Conservation (phyloP, 2,888 invertebrate genomes). For the Tetramorium bicarinatum region DNA sequence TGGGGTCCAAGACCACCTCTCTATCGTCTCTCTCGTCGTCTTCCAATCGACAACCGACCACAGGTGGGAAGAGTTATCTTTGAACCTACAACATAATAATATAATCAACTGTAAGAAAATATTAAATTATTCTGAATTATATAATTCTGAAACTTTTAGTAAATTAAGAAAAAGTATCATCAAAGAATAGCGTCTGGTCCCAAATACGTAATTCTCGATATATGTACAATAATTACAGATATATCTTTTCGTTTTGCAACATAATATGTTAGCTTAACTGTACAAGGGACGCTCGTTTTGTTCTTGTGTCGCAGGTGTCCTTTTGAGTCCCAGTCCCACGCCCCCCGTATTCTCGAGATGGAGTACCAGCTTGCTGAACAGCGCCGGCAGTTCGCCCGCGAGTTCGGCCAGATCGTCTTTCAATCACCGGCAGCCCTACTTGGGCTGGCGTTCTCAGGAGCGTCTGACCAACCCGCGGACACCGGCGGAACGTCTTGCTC, state of each 20-base stretch:
- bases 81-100: background rate
- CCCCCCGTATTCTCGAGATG: conserved; percentile 87
- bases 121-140: too few species aligned
- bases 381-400: conserved; percentile 87
- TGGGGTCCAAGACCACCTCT: conserved; percentile 95
- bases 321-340: conserved; percentile 86
- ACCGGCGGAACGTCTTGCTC: conserved; percentile 92
- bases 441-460: conserved; percentile 96
- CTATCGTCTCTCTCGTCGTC: conserved; percentile 90
- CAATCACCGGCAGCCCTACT: conserved; percentile 95
- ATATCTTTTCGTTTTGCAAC: background rate
- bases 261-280: background rate
- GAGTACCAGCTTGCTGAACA: conserved; percentile 87
- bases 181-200: background rate
- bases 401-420: conserved; percentile 90
- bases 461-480: conserved; percentile 92
- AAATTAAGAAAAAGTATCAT: background rate
- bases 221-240: background rate
- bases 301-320: conserved; percentile 80
- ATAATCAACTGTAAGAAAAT: background rate
- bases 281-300: background rate
- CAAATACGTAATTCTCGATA: background rate
- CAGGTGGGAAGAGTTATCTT: conserved; percentile 76
- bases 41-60: conserved; percentile 84
- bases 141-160: background rate